Conservation (phyloP, 2,888 invertebrate genomes). For the Cosmorhoe ocellata region DNA sequence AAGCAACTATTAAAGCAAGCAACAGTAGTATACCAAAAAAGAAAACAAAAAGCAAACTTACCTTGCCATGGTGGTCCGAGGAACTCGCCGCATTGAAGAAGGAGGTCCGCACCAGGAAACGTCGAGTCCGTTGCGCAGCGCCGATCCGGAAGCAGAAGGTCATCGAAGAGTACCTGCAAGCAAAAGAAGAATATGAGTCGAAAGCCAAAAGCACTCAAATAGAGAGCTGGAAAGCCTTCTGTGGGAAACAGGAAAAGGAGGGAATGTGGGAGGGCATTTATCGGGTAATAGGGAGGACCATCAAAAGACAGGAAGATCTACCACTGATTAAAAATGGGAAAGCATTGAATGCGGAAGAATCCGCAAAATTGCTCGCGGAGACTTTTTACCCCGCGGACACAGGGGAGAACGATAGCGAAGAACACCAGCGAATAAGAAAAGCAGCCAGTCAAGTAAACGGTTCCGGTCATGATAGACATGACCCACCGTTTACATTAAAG, state of each 20-base stretch:
- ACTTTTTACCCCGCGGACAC: background rate
- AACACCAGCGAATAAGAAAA: too few relatives aligned
- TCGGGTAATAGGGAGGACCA: background rate
- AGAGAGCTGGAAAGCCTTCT: background rate
- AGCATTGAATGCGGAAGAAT: background rate
- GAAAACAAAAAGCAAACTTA: background rate
- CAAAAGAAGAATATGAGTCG: too few relatives aligned
- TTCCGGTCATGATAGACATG: too few relatives aligned
- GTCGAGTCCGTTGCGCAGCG: too few relatives aligned
- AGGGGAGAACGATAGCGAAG: background rate
- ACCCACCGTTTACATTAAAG: too few relatives aligned
- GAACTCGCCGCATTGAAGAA: too few relatives aligned
- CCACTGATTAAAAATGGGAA: background rate
- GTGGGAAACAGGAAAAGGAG: background rate
- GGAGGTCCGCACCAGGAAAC: too few relatives aligned
- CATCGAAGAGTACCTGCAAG: too few relatives aligned
- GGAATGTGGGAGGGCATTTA: background rate
- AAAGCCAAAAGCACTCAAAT: background rate
- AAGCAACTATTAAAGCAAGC: background rate
- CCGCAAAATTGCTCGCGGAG: background rate
- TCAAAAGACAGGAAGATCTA: too few relatives aligned
- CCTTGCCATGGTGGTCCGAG: too few relatives aligned
- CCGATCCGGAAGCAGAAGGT: too few relatives aligned
- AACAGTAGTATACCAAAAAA: background rate
- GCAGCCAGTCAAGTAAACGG: too few relatives aligned